phyloP scores from a whole-genome alignment of 2,113 vertebrate genomes.

The Gymnorhina tibicen region DNA sequence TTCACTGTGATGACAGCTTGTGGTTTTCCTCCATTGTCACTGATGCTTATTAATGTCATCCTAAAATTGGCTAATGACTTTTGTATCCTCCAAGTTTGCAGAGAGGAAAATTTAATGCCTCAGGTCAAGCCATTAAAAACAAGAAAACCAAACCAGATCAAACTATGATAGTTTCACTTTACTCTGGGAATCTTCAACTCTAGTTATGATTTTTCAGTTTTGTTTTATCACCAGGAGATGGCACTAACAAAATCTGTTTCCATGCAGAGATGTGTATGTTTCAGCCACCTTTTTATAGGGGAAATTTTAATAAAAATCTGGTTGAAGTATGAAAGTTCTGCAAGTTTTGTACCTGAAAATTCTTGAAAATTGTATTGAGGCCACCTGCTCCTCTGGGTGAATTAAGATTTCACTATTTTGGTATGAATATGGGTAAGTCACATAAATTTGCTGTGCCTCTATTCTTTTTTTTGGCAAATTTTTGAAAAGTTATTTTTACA shows the following conservation, averaged over 20 bases:
- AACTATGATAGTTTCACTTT: background rate
- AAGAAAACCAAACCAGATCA: background rate
- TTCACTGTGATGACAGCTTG: background rate
- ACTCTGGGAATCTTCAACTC: background rate
- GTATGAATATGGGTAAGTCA: background rate
- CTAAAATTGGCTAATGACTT: background rate
- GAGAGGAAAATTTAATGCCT: background rate
- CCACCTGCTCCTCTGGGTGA: background rate
- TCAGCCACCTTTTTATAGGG: background rate
- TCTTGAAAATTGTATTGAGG: background rate
- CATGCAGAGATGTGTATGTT: background rate
- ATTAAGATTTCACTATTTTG: background rate
- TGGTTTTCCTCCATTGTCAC: background rate
- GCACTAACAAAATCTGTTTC: constrained; percentile 61
- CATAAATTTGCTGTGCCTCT: background rate
- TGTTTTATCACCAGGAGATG: constrained; percentile 69
- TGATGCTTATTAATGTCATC: background rate
- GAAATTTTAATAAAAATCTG: background rate
- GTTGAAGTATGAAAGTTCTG: background rate
- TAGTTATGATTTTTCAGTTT: constrained; percentile 28
- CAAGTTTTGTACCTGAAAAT: background rate
- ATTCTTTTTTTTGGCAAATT: background rate
- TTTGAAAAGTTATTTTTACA: background rate
- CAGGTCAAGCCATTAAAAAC: background rate
- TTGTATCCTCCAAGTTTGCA: background rate